Conservation (phyloP, 1,140 invertebrate genomes). For the Drosophila virilis region DNA sequence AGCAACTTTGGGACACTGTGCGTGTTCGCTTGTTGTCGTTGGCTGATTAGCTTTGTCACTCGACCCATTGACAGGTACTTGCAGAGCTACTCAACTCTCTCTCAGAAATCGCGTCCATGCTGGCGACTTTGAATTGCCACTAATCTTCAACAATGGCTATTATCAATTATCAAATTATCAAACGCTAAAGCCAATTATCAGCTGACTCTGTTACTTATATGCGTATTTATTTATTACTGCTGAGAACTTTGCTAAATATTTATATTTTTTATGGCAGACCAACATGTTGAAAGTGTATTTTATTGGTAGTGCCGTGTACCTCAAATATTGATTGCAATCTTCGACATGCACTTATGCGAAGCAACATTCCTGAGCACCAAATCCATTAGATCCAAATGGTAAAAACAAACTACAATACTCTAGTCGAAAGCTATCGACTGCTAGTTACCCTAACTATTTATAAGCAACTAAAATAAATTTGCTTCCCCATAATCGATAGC, state of each 20-base stretch:
- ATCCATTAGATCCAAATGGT: no score
- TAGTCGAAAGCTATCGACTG: no score
- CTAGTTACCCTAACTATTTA: no score
- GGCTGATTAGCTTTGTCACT: conserved; percentile 28
- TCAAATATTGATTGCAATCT: no score
- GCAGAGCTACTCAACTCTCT: conserved; percentile 84
- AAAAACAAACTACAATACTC: no score
- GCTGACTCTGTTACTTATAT: conserved; percentile 10
- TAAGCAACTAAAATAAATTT: no score
- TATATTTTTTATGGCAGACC: neutral
- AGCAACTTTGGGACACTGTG: neutral
- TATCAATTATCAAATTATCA: conserved; percentile 57
- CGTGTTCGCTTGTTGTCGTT: conserved; percentile 23
- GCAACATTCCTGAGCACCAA: no score
- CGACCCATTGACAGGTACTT: conserved; percentile 40
- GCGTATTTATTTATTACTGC: conserved; percentile 28
- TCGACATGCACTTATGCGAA: no score
- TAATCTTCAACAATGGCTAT: conserved; percentile 42
- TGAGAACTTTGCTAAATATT: neutral
- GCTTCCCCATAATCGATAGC: no score
- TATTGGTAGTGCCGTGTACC: no score
- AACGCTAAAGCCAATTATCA: conserved; percentile 39
- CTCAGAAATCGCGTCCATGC: neutral
- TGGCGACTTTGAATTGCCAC: conserved; percentile 49
- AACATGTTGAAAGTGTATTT: no score